phyloP scores from a whole-genome alignment of 2,113 vertebrate species.

The Hippocampus comes region DNA sequence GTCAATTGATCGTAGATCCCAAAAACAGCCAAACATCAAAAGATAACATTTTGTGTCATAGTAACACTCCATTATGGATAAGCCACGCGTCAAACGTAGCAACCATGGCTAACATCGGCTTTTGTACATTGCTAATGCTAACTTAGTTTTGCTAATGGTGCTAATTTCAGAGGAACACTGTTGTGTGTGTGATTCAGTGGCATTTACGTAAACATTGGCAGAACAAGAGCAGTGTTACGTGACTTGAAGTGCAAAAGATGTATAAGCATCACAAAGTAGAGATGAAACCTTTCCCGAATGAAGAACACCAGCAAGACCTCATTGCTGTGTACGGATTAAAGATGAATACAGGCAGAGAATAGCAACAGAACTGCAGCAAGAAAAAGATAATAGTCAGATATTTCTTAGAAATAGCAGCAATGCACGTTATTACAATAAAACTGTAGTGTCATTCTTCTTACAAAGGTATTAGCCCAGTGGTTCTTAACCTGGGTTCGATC shows the following conservation, averaged over 20 bases:
- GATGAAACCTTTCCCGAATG: not conserved
- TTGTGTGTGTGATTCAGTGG: not conserved
- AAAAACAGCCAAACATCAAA: no score
- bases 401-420: slow-evolving; percentile 11
- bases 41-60: no score
- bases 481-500: no score
- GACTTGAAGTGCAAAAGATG: not conserved
- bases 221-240: not conserved
- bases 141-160: not conserved
- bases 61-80: no score
- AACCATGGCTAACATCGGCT: not conserved
- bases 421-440: slow-evolving; percentile 46
- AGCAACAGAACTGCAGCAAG: slow-evolving; percentile 5
- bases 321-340: slow-evolving; percentile 18
- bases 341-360: slow-evolving; percentile 15
- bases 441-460: slow-evolving; percentile 40
- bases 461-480: slow-evolving; percentile 25
- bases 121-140: not conserved
- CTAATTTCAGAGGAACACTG: not conserved
- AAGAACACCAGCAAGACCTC: slow-evolving; percentile 26
- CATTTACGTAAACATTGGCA: not conserved
- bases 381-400: not conserved
- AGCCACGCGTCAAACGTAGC: no score
- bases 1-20: no score
- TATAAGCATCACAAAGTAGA: not conserved